A percentile compares a stretch with the other conserved stretches of the same genome.
Evolutionary conservation across 2,888 invertebrate genomes (phyloP).

Genomic region (Mesochorus sp.): DNA sequence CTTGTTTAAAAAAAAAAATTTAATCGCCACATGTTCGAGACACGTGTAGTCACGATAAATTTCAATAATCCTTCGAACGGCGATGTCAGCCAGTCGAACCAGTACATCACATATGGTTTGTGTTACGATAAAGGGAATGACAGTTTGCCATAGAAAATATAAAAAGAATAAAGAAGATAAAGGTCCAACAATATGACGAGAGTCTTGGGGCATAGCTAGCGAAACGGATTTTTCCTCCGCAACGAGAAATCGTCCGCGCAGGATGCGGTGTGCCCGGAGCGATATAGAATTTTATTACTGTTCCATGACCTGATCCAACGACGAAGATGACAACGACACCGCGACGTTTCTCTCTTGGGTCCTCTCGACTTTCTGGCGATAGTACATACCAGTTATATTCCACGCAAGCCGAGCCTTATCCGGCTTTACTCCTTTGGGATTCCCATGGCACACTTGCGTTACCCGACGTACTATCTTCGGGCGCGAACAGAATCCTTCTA

Average conservation of each 20-base stretch:
- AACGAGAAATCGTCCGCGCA: conserved; percentile 44
- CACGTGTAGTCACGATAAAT: background rate
- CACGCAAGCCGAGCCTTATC: conserved; percentile 41
- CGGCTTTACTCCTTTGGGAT: conserved; percentile 45
- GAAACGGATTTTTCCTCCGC: conserved; percentile 26
- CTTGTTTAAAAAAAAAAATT: no score
- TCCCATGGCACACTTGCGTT: conserved; percentile 39
- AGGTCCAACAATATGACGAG: conserved; percentile 42
- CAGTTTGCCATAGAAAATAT: conserved; percentile 3
- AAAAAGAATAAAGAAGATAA: conserved; percentile 24
- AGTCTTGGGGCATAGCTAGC: background rate
- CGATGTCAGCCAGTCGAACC: conserved; percentile 8
- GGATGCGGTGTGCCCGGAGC: conserved; percentile 38
- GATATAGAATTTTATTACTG: conserved; percentile 58
- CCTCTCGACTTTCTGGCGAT: conserved; percentile 27
- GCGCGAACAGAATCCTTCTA: conserved; percentile 33
- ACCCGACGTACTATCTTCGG: background rate
- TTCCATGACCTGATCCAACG: conserved; percentile 47
- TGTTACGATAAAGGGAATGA: conserved; percentile 8
- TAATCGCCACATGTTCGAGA: background rate
- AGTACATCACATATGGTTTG: background rate
- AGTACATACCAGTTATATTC: conserved; percentile 24
- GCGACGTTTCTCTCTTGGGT: conserved; percentile 19
- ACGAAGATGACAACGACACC: conserved; percentile 21
- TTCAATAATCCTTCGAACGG: background rate